A percentile compares a stretch with the other conserved stretches of the same genome.
Conservation (phyloP, 2,888 invertebrate genomes). For the Megaustenia siamemsis region DNA sequence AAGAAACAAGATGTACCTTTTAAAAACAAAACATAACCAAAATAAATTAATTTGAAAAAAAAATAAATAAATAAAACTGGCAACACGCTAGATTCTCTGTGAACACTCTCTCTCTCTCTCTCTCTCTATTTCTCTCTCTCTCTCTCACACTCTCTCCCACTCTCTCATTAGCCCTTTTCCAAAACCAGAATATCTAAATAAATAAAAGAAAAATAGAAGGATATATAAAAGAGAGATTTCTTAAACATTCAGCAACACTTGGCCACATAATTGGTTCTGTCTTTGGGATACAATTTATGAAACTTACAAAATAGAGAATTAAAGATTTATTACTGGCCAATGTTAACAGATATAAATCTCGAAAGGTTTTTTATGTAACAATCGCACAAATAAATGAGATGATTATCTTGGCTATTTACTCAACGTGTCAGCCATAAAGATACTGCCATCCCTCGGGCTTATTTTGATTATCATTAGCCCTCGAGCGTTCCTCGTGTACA, state of each 20-base stretch:
- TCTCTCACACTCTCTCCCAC: too few species aligned
- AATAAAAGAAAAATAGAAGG: background rate
- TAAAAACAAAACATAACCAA: too few species aligned
- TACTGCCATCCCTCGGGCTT: background rate
- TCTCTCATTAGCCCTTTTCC: too few species aligned
- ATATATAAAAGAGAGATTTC: background rate
- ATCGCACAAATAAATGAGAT: constrained; percentile 2
- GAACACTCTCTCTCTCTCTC: too few species aligned
- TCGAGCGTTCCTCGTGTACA: too few species aligned
- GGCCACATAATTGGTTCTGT: too few species aligned
- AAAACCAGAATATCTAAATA: too few species aligned
- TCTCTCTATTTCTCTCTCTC: too few species aligned
- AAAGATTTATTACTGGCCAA: background rate
- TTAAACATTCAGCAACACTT: background rate
- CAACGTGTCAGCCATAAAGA: too few species aligned
- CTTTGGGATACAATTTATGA: background rate
- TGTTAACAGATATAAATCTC: background rate
- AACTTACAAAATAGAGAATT: background rate
- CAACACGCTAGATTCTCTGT: too few species aligned
- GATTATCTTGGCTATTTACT: background rate
- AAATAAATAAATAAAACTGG: too few species aligned
- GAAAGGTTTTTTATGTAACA: background rate
- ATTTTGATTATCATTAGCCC: background rate
- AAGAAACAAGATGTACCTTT: background rate
- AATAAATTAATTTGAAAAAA: too few species aligned